Base-by-base conservation (phyloP, 2,113 vertebrate genomes). In the Copsychus sechellarum region DNA sequence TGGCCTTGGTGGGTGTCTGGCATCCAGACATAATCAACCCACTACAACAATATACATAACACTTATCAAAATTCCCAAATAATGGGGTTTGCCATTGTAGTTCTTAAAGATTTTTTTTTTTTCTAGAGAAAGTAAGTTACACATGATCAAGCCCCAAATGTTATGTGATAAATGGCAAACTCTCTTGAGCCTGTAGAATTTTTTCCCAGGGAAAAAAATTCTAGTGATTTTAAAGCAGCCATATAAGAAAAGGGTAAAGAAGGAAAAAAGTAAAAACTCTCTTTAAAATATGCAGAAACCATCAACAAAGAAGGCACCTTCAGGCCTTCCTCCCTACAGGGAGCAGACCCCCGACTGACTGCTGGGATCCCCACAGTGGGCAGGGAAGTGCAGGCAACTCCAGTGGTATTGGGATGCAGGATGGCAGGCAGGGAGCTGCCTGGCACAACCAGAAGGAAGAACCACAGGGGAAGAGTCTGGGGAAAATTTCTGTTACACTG, bases 371-470 rank as follows among this genome's bases (percentile, higher is more conserved):
- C 34, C 42, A 29, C 12, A 15, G 42, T 1, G 2, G 61, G 19
- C 0, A 0, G 15, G 45, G 43, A 33, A 47, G 18, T 2, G 0
- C 10, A 40, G 42, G 38, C 13, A 40, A 4, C 23, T 26, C 56
- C 2, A 1, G 17, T 0, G 0, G 70, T 36, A 53, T 28, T 0
- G 0, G 65, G 42, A 61, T 40, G 7, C 26, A 33, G 56, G n/a
- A 48, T 5, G 1, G 17, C n/a, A 23, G 50, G 31, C 73, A 51
- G 51, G 25, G 25, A 42, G 22, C 34, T 1, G 5, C 38, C 13
- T 56, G 47, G 47, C 61, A 45, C 61, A 74, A 8, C 25, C 42
- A 66, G 38, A 26, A 48, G 10, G 62, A 91, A 80, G 40, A 29
- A 45, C 43, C 9, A 22, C 0, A 66, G 31, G 29, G 11, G 50